phyloP scores from a whole-genome alignment of 2,888 invertebrate species.

The Allolobophora icterica region DNA sequence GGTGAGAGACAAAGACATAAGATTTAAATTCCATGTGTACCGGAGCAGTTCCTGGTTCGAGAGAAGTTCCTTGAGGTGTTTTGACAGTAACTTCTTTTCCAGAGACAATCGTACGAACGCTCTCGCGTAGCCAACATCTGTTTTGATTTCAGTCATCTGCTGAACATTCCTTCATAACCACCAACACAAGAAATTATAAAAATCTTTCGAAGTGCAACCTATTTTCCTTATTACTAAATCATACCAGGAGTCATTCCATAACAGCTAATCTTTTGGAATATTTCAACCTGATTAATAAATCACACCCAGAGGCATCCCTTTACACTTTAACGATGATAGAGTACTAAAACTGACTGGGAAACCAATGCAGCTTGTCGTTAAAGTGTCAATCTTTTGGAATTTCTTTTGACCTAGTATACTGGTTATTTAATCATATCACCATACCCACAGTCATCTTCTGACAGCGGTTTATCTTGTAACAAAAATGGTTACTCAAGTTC shows the following conservation, averaged over 20 bases:
- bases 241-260: background rate
- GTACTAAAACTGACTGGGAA: no score
- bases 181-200: conserved; percentile 18
- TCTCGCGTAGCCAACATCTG: conserved; percentile 85
- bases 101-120: conserved; percentile 95
- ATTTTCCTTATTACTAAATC: background rate
- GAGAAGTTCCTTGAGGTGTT: conserved; percentile 86
- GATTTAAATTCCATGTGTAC: conserved; percentile 49
- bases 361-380: no score
- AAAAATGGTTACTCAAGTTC: no score
- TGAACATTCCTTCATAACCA: conserved; percentile 55
- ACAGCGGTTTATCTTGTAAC: no score
- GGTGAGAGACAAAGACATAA: background rate
- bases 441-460: no score
- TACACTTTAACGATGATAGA: no score
- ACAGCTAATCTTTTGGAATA: background rate
- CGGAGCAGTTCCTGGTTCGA: conserved; percentile 62
- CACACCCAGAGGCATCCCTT: no score
- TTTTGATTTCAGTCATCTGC: conserved; percentile 93
- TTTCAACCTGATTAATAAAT: no score
- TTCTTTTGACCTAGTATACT: no score
- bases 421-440: no score
- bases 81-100: conserved; percentile 92
- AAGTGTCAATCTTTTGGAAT: no score
- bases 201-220: background rate